Percentiles rank a stretch among this genome's conserved stretches.
Evolutionary conservation across 2,113 vertebrate species (phyloP).

Genomic region (Pterocles burchelli): DNA sequence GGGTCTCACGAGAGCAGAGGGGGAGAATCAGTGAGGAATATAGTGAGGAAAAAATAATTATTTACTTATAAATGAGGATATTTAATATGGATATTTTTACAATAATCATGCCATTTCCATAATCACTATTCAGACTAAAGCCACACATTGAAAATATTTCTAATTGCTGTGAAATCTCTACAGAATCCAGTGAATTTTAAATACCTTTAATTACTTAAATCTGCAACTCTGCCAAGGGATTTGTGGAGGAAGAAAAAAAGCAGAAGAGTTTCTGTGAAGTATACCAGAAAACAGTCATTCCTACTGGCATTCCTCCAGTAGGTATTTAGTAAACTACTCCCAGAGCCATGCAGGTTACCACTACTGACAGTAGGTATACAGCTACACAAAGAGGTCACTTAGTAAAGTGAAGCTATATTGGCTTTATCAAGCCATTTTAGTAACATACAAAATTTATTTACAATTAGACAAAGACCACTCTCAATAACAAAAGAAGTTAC

Average conservation of each 20-base stretch:
- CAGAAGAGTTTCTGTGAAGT: not conserved
- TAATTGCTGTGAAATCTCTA: slow-evolving; percentile 35
- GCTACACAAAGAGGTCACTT: not conserved
- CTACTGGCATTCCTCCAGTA: not conserved
- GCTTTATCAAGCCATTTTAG: not conserved
- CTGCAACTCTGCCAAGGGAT: slow-evolving; percentile 33
- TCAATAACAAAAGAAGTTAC: not conserved
- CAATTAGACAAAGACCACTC: not conserved
- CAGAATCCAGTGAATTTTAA: slow-evolving; percentile 35
- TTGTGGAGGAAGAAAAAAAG: not conserved
- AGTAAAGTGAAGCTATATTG: not conserved
- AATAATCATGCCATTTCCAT: slow-evolving; percentile 18
- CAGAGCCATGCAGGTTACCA: not conserved
- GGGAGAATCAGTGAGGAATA: too few species aligned
- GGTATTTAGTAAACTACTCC: not conserved
- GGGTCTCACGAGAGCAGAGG: too few species aligned
- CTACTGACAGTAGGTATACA: not conserved
- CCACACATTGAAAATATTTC: not conserved
- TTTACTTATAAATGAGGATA: not conserved
- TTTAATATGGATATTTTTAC: not conserved
- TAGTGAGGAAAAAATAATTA: not conserved
- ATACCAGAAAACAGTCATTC: not conserved
- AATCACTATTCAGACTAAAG: not conserved
- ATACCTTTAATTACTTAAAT: slow-evolving; percentile 45
- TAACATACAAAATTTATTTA: not conserved